phyloP scores from a whole-genome alignment of 2,888 invertebrate genomes.

The Apodemia duryi region DNA sequence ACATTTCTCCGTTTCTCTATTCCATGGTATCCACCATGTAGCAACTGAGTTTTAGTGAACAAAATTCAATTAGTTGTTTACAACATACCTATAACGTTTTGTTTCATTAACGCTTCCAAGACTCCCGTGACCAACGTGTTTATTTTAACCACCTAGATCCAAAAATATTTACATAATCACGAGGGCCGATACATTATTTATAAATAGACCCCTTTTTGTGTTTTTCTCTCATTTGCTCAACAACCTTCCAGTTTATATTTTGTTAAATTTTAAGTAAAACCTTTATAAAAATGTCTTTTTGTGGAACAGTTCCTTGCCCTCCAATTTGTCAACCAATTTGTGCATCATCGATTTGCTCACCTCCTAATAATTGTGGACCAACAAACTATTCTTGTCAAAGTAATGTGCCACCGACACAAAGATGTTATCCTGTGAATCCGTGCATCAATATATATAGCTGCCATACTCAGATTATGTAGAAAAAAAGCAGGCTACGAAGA shows the following conservation, averaged over 20 bases:
- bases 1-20: no score
- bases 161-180: slow-evolving; percentile 21
- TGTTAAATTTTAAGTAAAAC: background rate
- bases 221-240: slow-evolving; percentile 25
- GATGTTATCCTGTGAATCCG: slow-evolving; percentile 51
- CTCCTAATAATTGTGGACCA: slow-evolving; percentile 26
- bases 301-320: slow-evolving; percentile 27
- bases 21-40: no score
- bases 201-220: slow-evolving; percentile 24
- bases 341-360: slow-evolving; percentile 29
- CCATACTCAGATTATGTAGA: slow-evolving; percentile 65
- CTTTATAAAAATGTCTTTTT: slow-evolving; percentile 27
- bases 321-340: slow-evolving; percentile 32
- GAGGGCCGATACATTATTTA: slow-evolving; percentile 23
- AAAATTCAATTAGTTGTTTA: no score
- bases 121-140: no score
- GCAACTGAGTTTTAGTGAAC: no score
- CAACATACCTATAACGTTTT: no score
- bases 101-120: no score
- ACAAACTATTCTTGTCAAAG: slow-evolving; percentile 40
- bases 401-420: slow-evolving; percentile 40
- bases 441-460: slow-evolving; percentile 72
- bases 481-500: background rate
- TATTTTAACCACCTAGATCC: slow-evolving; percentile 25
- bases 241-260: slow-evolving; percentile 3